Percentiles rank a stretch among this genome's conserved stretches.
These are phyloP conservation scores for Poliocrania exsul DNA, from an alignment of 2,797 vertebrate species.

Conservation along the genomic window DNA sequence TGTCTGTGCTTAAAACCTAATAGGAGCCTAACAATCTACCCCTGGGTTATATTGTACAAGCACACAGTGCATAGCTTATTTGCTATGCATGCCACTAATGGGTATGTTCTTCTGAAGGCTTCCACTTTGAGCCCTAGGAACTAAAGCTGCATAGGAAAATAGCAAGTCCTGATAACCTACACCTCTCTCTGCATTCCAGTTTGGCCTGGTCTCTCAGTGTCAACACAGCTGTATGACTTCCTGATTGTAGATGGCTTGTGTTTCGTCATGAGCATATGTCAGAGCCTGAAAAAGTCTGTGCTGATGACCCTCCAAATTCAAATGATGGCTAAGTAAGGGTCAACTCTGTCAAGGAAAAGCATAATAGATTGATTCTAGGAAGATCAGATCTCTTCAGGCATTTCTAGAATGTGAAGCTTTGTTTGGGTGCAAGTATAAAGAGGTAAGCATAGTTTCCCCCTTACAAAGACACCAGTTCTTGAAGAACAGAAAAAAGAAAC, in stretches of 20 bases:
- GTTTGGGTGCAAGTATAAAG: background rate
- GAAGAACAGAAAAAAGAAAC: background rate
- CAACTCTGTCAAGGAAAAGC: background rate
- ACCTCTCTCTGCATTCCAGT: background rate
- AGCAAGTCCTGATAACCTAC: background rate
- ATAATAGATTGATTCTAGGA: background rate
- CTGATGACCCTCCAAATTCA: background rate
- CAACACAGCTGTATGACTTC: background rate
- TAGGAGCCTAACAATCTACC: background rate
- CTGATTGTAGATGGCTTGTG: background rate
- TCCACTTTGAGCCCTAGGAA: background rate
- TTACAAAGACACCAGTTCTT: background rate
- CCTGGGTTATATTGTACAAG: background rate
- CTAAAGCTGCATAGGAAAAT: background rate
- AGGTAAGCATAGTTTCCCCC: background rate
- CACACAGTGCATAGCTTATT: background rate
- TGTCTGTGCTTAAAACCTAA: background rate
- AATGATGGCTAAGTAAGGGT: background rate
- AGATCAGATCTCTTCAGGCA: background rate
- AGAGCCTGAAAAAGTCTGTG: background rate
- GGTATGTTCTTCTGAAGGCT: background rate
- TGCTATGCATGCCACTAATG: background rate
- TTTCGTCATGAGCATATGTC: background rate
- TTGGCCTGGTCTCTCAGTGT: background rate
- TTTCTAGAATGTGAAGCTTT: background rate